Conservation (phyloP, 2,113 vertebrate genomes). For the Herpailurus yagouaroundi region DNA sequence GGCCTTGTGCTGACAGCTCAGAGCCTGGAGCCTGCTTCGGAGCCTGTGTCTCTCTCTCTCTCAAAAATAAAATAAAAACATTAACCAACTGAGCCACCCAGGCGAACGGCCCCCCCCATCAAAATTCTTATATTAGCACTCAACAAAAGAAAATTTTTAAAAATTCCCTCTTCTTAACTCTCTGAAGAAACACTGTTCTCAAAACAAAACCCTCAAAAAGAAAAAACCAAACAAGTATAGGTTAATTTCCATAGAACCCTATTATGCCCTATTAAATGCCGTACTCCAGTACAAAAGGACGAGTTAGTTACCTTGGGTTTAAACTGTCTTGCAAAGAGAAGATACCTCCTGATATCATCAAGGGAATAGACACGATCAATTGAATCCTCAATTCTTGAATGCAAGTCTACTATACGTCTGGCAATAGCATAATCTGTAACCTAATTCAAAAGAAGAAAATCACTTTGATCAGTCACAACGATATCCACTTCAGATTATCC, state of each 20-base stretch:
- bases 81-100: too few relatives aligned
- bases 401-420: slow-evolving; percentile 97
- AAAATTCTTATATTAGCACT: slow-evolving; percentile 22
- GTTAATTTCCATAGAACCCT: background rate
- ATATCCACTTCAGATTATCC: background rate
- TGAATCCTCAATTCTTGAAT: slow-evolving; percentile 94
- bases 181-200: slow-evolving; percentile 12
- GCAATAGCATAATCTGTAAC: slow-evolving; percentile 99
- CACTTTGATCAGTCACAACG: background rate
- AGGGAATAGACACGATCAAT: slow-evolving; percentile 95
- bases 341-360: slow-evolving; percentile 97
- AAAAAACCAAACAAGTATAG: background rate
- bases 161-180: background rate
- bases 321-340: slow-evolving; percentile 98
- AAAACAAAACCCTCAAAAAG: background rate
- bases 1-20: too few relatives aligned
- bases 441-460: slow-evolving; percentile 82
- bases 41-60: too few relatives aligned
- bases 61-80: too few relatives aligned
- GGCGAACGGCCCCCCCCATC: background rate
- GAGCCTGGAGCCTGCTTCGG: too few relatives aligned
- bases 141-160: background rate
- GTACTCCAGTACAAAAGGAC: background rate
- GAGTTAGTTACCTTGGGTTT: slow-evolving; percentile 94
- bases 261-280: background rate